These are phyloP conservation scores for Paradoxurus hermaphroditus DNA, from an alignment of 2,113 vertebrate species.

Conservation along the genomic window DNA sequence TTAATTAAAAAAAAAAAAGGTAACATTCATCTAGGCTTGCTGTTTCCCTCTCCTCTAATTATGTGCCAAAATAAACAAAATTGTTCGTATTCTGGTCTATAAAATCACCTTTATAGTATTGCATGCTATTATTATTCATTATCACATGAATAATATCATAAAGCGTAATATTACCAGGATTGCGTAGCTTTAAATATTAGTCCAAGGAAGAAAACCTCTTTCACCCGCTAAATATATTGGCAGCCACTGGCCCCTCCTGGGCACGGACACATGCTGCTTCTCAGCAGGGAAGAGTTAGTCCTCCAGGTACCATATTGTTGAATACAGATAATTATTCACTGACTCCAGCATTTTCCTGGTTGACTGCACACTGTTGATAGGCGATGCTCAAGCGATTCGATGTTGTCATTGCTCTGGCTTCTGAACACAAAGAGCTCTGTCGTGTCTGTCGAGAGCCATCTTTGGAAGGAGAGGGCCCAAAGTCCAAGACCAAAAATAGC, in stretches of 20 bases:
- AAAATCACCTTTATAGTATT: background rate
- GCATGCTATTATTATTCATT: background rate
- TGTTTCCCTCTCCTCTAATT: background rate
- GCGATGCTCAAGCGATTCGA: background rate
- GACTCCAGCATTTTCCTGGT: background rate
- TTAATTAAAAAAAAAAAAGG: background rate
- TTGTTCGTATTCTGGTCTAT: background rate
- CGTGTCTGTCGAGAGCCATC: background rate
- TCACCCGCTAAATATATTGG: background rate
- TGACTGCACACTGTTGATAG: background rate
- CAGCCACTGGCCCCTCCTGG: background rate
- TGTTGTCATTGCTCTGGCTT: background rate
- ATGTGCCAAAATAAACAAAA: background rate
- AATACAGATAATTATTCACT: rapidly evolving
- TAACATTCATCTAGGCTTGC: background rate
- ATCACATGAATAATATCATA: background rate
- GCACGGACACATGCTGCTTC: background rate
- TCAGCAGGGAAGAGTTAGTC: background rate
- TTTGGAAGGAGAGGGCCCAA: background rate
- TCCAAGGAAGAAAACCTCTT: background rate
- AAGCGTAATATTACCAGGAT: background rate
- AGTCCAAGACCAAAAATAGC: background rate
- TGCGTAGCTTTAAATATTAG: background rate
- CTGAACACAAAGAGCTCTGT: background rate
- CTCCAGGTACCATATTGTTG: background rate